Conservation (phyloP, 2,113 vertebrate genomes). For the mouse (Mus musculus) region DNA sequence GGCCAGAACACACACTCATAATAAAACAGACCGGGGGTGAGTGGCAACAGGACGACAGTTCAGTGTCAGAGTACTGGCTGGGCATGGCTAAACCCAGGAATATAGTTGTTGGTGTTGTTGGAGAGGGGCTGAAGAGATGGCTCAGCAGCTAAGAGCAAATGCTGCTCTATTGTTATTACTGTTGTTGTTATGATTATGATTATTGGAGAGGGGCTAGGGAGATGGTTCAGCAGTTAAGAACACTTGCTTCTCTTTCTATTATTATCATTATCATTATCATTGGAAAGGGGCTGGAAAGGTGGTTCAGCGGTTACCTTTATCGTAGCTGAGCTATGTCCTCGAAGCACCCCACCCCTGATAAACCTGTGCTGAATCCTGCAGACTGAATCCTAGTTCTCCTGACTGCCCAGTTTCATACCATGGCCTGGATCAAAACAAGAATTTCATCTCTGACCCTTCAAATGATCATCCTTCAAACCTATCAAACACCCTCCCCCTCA, state of each 20-base stretch:
- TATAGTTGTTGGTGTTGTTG: background rate
- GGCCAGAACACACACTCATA: background rate
- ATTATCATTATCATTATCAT: too few species aligned
- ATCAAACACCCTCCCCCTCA: background rate
- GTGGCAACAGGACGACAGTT: background rate
- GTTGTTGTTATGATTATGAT: too few species aligned
- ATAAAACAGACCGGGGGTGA: background rate
- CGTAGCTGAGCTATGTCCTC: background rate
- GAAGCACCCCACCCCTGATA: background rate
- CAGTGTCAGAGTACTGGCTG: background rate
- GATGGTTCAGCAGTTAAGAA: background rate
- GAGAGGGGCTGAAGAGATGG: background rate
- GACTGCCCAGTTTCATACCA: fast-evolving
- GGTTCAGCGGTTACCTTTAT: background rate
- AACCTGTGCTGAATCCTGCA: background rate
- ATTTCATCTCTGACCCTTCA: background rate
- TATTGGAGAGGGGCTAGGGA: background rate
- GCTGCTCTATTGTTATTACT: background rate
- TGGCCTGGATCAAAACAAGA: background rate
- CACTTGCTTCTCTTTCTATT: background rate
- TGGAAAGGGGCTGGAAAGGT: background rate
- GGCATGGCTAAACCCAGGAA: background rate
- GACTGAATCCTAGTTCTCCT: background rate
- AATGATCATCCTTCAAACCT: background rate
- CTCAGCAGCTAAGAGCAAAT: background rate